A percentile compares a stretch with the other conserved stretches of the same genome.
Evolutionary conservation across 2,888 invertebrate species (phyloP).

Genomic region (Ditylenchus weischeri): DNA sequence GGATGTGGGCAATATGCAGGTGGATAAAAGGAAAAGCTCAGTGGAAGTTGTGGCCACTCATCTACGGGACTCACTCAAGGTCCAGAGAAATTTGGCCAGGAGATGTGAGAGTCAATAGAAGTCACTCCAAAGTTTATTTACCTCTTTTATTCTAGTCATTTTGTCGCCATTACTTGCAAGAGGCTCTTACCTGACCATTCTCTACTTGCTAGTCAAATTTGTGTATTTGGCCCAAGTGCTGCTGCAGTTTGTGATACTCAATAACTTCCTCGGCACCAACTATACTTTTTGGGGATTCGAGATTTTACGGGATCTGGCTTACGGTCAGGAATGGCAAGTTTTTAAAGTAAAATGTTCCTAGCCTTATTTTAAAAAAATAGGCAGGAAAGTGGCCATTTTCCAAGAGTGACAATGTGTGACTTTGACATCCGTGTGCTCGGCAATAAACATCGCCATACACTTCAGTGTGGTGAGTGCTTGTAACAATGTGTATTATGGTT

Average conservation of each 20-base stretch:
- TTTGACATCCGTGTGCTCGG: slow-evolving; percentile 61
- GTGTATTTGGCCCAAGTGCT: slow-evolving; percentile 30
- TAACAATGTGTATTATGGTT: background rate
- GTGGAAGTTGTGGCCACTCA: slow-evolving; percentile 62
- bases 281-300: slow-evolving; percentile 60
- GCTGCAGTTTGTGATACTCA: slow-evolving; percentile 59
- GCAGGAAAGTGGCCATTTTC: slow-evolving; percentile 8
- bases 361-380: background rate
- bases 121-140: background rate
- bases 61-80: slow-evolving; percentile 61
- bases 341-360: background rate
- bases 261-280: slow-evolving; percentile 58
- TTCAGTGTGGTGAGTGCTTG: slow-evolving; percentile 41
- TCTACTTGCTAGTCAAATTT: slow-evolving; percentile 49
- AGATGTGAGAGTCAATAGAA: slow-evolving; percentile 27
- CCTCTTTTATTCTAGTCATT: slow-evolving; percentile 46
- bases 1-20: slow-evolving; percentile 60
- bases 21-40: slow-evolving; percentile 60
- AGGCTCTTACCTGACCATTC: slow-evolving; percentile 54
- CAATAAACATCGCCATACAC: slow-evolving; percentile 61
- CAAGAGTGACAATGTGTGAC: slow-evolving; percentile 60
- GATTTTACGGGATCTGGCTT: slow-evolving; percentile 55
- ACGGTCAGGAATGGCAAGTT: slow-evolving; percentile 59
- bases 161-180: slow-evolving; percentile 48
- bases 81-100: slow-evolving; percentile 60